phyloP scores from a whole-genome alignment of 2,888 invertebrate species.

The Spilosoma lubricipeda region DNA sequence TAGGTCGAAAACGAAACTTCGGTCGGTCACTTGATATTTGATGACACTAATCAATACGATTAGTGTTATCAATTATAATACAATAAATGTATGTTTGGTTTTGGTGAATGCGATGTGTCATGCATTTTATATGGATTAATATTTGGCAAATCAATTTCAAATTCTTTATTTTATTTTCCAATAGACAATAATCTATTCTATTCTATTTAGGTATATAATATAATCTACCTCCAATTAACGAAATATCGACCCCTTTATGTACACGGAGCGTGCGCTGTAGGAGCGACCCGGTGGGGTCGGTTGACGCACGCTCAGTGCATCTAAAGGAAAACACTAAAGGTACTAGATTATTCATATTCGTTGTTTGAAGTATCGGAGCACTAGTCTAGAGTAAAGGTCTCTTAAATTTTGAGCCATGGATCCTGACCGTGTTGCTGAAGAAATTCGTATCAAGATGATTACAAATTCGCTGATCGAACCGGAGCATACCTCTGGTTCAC shows the following conservation, averaged over 20 bases:
- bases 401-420: constrained; percentile 3
- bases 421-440: background rate
- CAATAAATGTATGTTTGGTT: no score
- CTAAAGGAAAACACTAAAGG: background rate
- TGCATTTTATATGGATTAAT: no score
- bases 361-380: background rate
- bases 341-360: background rate
- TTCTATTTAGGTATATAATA: background rate
- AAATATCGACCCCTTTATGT: background rate
- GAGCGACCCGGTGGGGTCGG: background rate
- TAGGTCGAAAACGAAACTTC: no score
- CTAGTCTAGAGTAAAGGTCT: background rate
- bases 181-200: no score
- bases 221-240: background rate
- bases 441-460: constrained; percentile 8
- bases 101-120: no score
- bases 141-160: no score
- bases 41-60: no score
- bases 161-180: no score
- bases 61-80: no score
- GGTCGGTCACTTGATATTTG: no score
- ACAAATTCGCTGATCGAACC: background rate
- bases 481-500: background rate
- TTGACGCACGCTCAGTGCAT: background rate
- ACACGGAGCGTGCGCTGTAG: background rate